A percentile compares a stretch with the other conserved stretches of the same genome.
phyloP scores from a whole-genome alignment of 2,797 vertebrate genomes.

The Setipinna tenuifilis region DNA sequence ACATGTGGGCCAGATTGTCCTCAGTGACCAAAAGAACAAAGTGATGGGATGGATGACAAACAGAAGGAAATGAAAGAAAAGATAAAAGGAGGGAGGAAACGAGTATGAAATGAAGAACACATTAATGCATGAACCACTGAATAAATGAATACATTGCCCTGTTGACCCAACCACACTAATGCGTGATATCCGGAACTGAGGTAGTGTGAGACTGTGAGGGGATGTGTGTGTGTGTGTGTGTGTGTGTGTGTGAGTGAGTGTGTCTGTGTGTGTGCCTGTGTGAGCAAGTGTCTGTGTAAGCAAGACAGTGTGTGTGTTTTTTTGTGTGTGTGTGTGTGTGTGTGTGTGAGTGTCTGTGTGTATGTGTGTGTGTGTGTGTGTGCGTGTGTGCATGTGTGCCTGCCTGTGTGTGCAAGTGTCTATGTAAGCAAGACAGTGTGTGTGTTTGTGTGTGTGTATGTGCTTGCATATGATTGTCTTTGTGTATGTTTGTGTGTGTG shows the following conservation, averaged over 20 bases:
- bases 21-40: constrained; percentile 14
- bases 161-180: not conserved
- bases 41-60: constrained; percentile 1
- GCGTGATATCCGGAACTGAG: not conserved
- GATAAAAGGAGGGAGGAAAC: not conserved
- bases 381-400: not conserved
- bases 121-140: not conserved
- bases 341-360: not conserved
- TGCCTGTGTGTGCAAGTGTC: not conserved
- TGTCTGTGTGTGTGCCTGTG: not conserved
- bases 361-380: not conserved
- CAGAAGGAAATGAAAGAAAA: constrained; percentile 19
- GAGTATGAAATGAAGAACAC: not conserved
- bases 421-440: no score
- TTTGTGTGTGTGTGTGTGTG: not conserved
- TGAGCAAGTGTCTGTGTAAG: not conserved
- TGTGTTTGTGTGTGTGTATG: not conserved
- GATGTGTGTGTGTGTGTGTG: not conserved
- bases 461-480: not conserved
- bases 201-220: not conserved
- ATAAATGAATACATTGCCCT: not conserved
- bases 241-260: not conserved
- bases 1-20: not conserved
- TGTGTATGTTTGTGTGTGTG: no score
- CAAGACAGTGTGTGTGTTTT: not conserved